Percentiles rank a stretch among this genome's conserved stretches.
These are phyloP conservation scores for Mungos mungo DNA, from an alignment of 2,113 vertebrate species.

Conservation along the genomic window DNA sequence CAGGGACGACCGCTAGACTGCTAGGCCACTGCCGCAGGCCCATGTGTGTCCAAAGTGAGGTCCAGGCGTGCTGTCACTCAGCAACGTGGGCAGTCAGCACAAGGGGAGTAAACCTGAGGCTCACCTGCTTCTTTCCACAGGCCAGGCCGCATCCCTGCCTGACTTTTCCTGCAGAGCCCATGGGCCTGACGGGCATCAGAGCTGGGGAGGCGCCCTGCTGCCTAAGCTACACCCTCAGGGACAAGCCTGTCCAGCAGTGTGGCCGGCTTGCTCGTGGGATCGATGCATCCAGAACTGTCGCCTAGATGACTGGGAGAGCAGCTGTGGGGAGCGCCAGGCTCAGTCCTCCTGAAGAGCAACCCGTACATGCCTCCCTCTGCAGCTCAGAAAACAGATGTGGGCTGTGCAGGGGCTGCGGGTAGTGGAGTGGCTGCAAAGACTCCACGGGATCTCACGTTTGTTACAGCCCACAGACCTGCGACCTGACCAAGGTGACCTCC, in stretches of 20 bases:
- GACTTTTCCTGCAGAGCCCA: neutral
- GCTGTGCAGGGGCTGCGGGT: rapidly evolving
- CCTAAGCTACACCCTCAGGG: neutral
- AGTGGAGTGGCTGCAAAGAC: neutral
- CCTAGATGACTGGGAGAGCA: too few species aligned
- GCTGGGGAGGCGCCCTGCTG: neutral
- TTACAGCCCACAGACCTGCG: rapidly evolving
- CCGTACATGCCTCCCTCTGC: rapidly evolving
- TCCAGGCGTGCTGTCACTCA: neutral
- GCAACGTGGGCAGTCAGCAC: neutral
- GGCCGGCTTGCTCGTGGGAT: neutral
- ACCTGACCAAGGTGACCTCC: rapidly evolving
- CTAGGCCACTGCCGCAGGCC: neutral
- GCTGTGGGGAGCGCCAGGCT: neutral
- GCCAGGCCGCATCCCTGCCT: neutral
- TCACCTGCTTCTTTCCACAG: neutral
- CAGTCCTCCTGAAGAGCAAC: neutral
- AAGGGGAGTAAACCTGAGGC: neutral
- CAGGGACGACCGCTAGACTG: neutral
- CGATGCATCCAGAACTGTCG: neutral
- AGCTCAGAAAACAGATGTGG: neutral
- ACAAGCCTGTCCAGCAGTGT: too few species aligned
- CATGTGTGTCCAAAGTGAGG: neutral
- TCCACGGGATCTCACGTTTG: rapidly evolving
- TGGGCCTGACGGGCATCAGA: neutral